phyloP scores from a whole-genome alignment of 1,140 invertebrate species.

The Lutraria rhynchaena region DNA sequence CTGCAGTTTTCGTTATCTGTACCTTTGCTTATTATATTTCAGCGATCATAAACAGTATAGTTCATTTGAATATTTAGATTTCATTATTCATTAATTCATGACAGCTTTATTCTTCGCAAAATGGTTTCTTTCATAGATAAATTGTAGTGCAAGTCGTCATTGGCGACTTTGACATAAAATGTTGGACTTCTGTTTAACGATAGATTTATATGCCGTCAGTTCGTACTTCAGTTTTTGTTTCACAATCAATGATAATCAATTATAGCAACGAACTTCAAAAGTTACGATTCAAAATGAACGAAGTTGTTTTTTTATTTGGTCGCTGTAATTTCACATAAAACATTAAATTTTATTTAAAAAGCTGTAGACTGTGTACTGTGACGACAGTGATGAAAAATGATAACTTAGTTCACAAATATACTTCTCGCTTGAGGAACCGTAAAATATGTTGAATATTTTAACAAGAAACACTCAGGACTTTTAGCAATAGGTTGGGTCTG shows the following conservation, averaged over 20 bases:
- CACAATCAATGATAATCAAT: neutral
- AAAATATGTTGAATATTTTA: constrained; percentile 33
- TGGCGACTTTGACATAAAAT: no score
- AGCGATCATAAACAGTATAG: no score
- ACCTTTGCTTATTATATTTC: no score
- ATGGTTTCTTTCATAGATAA: no score
- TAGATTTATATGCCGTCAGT: no score
- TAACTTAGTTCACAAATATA: neutral
- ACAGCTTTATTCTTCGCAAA: no score
- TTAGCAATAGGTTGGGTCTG: neutral
- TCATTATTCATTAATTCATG: no score
- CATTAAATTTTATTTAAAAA: neutral
- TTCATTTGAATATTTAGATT: no score
- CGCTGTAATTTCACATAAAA: neutral
- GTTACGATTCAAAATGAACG: neutral
- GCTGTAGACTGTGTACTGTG: neutral
- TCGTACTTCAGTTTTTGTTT: no score
- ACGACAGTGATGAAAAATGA: constrained; percentile 3
- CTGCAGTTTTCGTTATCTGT: no score
- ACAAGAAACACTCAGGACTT: neutral
- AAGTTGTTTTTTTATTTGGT: neutral
- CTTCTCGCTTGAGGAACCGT: constrained; percentile 8
- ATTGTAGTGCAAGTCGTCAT: no score
- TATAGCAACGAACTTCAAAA: neutral
- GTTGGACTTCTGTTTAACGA: no score